Evolutionary conservation across 2,113 vertebrate species (phyloP).

Genomic region (Brachypteracias leptosomus): DNA sequence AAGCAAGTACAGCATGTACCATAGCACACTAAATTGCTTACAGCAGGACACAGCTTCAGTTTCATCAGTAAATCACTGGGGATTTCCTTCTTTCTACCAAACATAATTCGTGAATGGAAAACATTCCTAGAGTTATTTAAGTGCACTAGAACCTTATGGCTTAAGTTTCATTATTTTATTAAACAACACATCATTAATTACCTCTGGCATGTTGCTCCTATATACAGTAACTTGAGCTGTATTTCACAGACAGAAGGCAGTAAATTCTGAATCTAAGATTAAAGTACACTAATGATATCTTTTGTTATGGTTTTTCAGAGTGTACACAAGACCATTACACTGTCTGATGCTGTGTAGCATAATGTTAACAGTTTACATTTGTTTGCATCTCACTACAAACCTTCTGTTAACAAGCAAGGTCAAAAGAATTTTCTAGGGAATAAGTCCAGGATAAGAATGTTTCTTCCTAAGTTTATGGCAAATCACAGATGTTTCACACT

Average conservation of each 20-base stretch:
- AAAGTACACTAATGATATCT: background rate
- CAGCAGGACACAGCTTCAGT: background rate
- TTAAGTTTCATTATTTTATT: background rate
- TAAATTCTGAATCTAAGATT: background rate
- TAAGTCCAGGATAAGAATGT: background rate
- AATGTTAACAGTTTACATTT: background rate
- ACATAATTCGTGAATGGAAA: background rate
- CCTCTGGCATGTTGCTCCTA: rapidly evolving
- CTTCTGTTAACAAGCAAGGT: background rate
- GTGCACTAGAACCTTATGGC: background rate
- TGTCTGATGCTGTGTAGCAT: background rate
- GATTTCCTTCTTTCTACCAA: background rate
- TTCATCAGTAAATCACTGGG: background rate
- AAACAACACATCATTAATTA: background rate
- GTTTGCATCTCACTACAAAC: constrained; percentile 7
- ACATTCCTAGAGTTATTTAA: background rate
- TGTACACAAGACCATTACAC: background rate
- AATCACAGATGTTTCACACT: background rate
- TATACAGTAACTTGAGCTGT: background rate
- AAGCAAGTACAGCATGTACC: background rate
- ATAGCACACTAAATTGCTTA: background rate
- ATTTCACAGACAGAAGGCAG: background rate
- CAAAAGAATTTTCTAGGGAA: background rate
- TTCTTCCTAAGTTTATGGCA: background rate
- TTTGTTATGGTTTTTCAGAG: background rate